These are phyloP conservation scores for Thereuonema tuberculata DNA, from an alignment of 1,140 invertebrate species.

Conservation along the genomic window DNA sequence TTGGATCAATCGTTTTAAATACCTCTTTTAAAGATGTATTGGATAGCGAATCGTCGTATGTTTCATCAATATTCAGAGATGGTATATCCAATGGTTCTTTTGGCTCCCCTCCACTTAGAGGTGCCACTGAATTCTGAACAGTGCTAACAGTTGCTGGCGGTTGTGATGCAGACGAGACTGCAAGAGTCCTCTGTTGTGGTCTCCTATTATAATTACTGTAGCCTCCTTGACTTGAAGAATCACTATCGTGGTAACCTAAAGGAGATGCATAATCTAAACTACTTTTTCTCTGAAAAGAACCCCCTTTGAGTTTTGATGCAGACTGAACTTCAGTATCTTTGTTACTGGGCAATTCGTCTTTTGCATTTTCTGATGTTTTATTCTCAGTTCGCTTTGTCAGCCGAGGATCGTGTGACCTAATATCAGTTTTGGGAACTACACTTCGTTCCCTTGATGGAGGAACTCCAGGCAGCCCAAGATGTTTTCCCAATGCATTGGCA, in stretches of 20 bases:
- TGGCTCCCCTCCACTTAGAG: too few species aligned
- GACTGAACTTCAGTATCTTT: not conserved
- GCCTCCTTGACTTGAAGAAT: not conserved
- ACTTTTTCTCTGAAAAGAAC: not conserved
- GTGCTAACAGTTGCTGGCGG: too few species aligned
- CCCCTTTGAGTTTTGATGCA: not conserved
- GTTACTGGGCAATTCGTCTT: not conserved
- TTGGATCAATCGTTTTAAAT: slow-evolving; percentile 32
- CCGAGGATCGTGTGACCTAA: not conserved
- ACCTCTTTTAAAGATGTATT: slow-evolving; percentile 25
- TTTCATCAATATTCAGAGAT: too few species aligned
- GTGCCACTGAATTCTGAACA: too few species aligned
- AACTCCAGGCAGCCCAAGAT: not conserved
- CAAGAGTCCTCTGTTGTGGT: too few species aligned
- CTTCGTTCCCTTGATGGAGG: not conserved
- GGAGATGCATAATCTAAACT: slow-evolving; percentile 2
- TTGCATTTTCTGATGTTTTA: not conserved
- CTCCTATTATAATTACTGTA: not conserved
- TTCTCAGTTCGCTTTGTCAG: not conserved
- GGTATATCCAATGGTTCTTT: too few species aligned
- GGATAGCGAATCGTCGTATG: not conserved
- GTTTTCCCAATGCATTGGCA: too few species aligned
- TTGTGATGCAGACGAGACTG: too few species aligned
- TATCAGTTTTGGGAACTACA: not conserved
- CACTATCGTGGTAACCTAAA: not conserved